Conservation (phyloP, 92 coral and sea anemone species). For the Phenganax subtilis region DNA sequence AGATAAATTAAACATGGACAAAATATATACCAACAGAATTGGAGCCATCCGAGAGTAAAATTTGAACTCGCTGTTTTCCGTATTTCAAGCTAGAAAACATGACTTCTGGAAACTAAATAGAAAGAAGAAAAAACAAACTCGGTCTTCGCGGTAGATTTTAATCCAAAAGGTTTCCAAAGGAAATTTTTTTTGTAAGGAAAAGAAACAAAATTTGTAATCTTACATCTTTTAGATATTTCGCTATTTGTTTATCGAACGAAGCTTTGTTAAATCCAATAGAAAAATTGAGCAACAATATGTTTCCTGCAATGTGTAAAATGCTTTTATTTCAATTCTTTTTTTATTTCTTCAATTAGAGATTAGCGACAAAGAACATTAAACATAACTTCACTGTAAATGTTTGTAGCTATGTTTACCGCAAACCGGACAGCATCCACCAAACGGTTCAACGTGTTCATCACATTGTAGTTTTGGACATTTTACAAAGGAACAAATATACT, state of each 20-base stretch:
- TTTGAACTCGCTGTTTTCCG: neutral
- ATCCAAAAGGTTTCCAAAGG: neutral
- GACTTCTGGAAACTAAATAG: slow-evolving; percentile 1
- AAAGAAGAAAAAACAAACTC: neutral
- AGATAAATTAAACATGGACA: neutral
- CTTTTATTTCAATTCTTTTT: neutral
- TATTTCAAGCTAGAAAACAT: neutral
- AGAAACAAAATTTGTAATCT: neutral
- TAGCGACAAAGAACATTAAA: neutral
- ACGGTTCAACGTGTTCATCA: slow-evolving; percentile 12
- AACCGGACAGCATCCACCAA: slow-evolving; percentile 32
- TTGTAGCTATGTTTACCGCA: slow-evolving; percentile 17
- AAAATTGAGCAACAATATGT: neutral
- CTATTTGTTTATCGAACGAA: slow-evolving; percentile 1
- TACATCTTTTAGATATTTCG: slow-evolving; percentile 14
- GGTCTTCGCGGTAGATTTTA: neutral
- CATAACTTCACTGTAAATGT: neutral
- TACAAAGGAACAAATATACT: slow-evolving; percentile 28
- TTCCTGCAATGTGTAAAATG: neutral
- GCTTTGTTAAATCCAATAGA: slow-evolving; percentile 23
- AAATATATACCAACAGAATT: neutral
- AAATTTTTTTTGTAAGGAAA: neutral
- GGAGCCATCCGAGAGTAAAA: neutral
- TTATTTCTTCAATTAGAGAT: neutral
- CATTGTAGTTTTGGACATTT: slow-evolving; percentile 25